Evolutionary conservation across 2,797 vertebrate genomes (phyloP), one percentile per base, ranked within the genome.

Genomic region (Cuculus canorus): DNA sequence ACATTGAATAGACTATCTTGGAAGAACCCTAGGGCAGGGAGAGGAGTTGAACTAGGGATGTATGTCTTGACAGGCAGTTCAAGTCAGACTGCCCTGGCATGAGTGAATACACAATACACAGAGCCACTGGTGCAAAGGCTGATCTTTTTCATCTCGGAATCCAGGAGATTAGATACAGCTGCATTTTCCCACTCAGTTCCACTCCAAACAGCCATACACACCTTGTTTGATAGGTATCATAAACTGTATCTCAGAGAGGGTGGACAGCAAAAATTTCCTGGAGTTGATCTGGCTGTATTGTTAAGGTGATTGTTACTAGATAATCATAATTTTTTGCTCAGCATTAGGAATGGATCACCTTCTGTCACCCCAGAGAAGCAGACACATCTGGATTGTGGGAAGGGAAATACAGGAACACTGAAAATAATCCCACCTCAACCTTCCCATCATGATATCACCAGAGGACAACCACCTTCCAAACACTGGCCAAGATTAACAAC

Each of bases 231-330:
- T 32, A 83, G 59, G 53, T 92, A 90, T 45, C 9, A 1, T 32
- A 76, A 94, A 73, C 30, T 11, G 19, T 76, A 83, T 43, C 87
- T 94, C 81, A 92, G 66, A 86, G 41, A 87, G 54, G 66, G 53
- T 66, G 70, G 85, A 83, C 73, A 91, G 87, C 32, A 96, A 83
- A 88, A 76, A 81, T 57, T 92, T 79, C 68, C 86, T 87, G 80
- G 64, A 82, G n/a, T 94, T 88, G 64, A 65, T 90, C 52, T 78
- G 64, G 35, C 84, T 71, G 39, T 25, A 56, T 77, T 17, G 0
- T 63, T 79, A 69, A 77, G 47, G 65, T 89, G 64, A 64, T 61
- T 70, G 32, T 63, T 61, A 82, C 23, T 61, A 88, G 90, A 79
- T 71, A 87, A 78, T 50, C 35, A 56, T 16, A 69, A 70, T 79